phyloP scores from a whole-genome alignment of 2,888 invertebrate species.

The Megalurothrips usitatus region DNA sequence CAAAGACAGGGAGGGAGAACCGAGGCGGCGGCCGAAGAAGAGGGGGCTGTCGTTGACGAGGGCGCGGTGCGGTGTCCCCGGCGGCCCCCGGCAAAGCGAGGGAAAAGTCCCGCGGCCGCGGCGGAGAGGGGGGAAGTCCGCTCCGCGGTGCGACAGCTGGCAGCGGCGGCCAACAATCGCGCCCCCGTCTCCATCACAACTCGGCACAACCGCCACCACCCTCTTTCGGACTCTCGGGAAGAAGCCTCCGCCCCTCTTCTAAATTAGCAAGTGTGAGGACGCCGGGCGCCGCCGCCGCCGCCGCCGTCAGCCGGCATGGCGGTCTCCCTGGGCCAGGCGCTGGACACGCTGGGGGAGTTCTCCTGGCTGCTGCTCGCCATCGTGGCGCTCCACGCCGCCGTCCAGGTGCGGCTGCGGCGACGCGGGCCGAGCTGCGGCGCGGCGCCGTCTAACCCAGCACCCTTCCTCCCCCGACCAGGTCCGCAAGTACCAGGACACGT shows the following conservation, averaged over 20 bases:
- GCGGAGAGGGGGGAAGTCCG: too few species aligned
- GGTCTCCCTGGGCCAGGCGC: neutral
- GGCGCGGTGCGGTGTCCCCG: too few species aligned
- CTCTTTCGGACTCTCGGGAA: neutral
- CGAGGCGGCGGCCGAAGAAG: too few species aligned
- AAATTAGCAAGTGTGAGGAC: neutral
- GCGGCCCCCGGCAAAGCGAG: too few species aligned
- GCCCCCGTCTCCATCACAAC: neutral
- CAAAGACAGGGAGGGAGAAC: too few species aligned
- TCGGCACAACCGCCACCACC: neutral
- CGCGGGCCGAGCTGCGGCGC: neutral
- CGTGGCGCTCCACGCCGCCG: slow-evolving; percentile 5
- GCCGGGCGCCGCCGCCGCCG: neutral
- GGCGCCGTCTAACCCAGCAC: neutral
- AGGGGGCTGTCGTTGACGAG: too few species aligned
- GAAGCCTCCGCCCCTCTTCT: neutral
- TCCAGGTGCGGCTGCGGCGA: neutral
- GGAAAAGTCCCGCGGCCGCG: too few species aligned
- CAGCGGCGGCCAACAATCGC: neutral
- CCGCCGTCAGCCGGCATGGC: neutral
- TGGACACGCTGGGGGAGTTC: neutral
- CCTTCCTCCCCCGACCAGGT: neutral
- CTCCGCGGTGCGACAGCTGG: too few species aligned
- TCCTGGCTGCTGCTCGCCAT: slow-evolving; percentile 1
- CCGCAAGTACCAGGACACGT: slow-evolving; percentile 20